phyloP scores from a whole-genome alignment of 2,797 vertebrate genomes.

The Dromococcyx pavoninus region DNA sequence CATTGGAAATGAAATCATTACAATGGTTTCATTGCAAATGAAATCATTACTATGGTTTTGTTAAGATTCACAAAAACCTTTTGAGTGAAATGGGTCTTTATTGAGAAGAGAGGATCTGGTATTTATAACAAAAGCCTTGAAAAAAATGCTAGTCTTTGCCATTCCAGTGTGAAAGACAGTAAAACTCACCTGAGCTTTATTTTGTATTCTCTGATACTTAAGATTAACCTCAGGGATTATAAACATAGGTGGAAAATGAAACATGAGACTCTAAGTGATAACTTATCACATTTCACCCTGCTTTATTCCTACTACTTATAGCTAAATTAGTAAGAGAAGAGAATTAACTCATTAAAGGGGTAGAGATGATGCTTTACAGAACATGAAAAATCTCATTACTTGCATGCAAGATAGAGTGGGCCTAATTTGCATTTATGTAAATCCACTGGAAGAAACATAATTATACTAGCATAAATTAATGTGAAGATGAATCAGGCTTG shows the following conservation, averaged over 20 bases:
- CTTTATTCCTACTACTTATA: not conserved
- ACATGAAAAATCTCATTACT: slow-evolving; percentile 20
- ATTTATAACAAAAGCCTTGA: not conserved
- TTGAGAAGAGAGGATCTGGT: not conserved
- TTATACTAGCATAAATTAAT: slow-evolving; percentile 23
- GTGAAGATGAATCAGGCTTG: slow-evolving; percentile 16
- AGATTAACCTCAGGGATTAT: not conserved
- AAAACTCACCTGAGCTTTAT: not conserved
- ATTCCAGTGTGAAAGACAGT: not conserved
- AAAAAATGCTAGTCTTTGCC: not conserved
- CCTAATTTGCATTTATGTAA: slow-evolving; percentile 58
- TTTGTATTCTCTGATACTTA: not conserved
- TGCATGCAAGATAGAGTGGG: not conserved
- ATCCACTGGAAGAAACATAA: slow-evolving; percentile 24
- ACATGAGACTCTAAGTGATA: not conserved
- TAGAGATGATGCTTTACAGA: slow-evolving; percentile 8
- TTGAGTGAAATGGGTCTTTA: not conserved
- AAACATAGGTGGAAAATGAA: slow-evolving; percentile 7
- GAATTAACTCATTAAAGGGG: slow-evolving; percentile 22
- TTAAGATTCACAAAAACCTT: not conserved
- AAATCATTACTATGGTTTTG: not conserved
- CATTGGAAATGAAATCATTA: not conserved
- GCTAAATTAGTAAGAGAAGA: slow-evolving; percentile 3
- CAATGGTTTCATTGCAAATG: not conserved
- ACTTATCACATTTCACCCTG: not conserved